Percentiles rank a stretch among this genome's conserved stretches.
Conservation (phyloP, 2,888 invertebrate genomes). For the Nasonia oneida region DNA sequence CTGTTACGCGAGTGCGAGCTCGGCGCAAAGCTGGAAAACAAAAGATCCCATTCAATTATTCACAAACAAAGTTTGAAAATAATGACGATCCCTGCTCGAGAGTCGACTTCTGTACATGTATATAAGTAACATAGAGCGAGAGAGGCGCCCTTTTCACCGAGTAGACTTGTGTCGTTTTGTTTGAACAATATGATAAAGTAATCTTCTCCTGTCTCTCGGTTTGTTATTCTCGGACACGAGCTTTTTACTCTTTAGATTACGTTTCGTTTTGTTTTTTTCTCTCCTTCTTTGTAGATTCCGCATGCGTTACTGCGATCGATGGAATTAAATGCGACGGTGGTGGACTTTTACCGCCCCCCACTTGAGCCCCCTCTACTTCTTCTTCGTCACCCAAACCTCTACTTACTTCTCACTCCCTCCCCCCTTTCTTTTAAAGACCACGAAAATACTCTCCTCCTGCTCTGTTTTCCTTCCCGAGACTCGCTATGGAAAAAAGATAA, state of each 20-base stretch:
- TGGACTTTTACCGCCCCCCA: conserved; percentile 68
- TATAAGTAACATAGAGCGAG: not conserved
- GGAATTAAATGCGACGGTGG: conserved; percentile 78
- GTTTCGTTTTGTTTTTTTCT: conserved; percentile 71
- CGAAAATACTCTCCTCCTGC: conserved; percentile 31
- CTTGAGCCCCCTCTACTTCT: not conserved
- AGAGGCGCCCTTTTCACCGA: conserved; percentile 18
- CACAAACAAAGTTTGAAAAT: conserved; percentile 14
- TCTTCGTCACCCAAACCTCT: conserved; percentile 33
- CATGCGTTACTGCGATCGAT: conserved; percentile 79
- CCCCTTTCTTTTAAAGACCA: conserved; percentile 60
- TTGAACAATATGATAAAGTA: conserved; percentile 42
- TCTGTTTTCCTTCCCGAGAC: conserved; percentile 53
- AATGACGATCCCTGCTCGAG: conserved; percentile 43
- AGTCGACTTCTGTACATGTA: conserved; percentile 22
- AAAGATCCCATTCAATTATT: conserved; percentile 36
- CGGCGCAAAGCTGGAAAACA: conserved; percentile 11
- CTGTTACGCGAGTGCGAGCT: not conserved
- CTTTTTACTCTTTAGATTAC: conserved; percentile 66
- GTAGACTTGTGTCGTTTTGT: conserved; percentile 32
- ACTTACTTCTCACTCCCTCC: not conserved
- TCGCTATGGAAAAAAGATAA: conserved; percentile 50
- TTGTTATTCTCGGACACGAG: conserved; percentile 54
- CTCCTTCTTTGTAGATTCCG: conserved; percentile 79
- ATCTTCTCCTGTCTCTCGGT: conserved; percentile 48